These are phyloP conservation scores for Metaphire vulgaris DNA, from an alignment of 1,140 invertebrate genomes.

Conservation along the genomic window DNA sequence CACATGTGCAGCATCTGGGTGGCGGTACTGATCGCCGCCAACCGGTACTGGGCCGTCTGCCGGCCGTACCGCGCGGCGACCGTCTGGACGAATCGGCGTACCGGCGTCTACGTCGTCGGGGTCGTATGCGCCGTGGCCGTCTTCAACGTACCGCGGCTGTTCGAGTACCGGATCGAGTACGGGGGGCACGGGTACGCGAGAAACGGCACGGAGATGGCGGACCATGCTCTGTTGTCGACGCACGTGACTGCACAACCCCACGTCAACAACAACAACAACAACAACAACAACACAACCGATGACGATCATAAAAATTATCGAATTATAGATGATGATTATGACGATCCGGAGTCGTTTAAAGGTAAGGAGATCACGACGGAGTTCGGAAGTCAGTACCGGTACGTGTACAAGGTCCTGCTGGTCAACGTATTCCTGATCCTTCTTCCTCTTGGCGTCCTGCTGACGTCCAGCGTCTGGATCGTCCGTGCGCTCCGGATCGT, in stretches of 20 bases:
- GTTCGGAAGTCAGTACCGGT: slow-evolving; percentile 1
- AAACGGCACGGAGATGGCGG: no score
- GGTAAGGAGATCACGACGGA: neutral
- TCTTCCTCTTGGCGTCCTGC: slow-evolving; percentile 12
- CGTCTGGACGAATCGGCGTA: slow-evolving; percentile 22
- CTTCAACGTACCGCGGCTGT: slow-evolving; percentile 29
- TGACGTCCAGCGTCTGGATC: slow-evolving; percentile 17
- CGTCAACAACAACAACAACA: neutral
- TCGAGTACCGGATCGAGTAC: slow-evolving; percentile 23
- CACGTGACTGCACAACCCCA: no score
- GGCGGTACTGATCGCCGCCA: slow-evolving; percentile 25
- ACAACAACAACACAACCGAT: neutral
- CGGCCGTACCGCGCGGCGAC: slow-evolving; percentile 5
- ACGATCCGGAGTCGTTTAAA: no score
- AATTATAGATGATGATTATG: no score
- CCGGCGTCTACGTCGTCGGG: slow-evolving; percentile 17
- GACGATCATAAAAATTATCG: no score
- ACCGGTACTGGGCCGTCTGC: slow-evolving; percentile 31
- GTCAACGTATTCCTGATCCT: slow-evolving; percentile 27
- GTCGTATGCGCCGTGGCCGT: slow-evolving; percentile 17
- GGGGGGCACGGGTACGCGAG: no score
- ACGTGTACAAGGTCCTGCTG: slow-evolving; percentile 26
- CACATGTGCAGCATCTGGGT: slow-evolving; percentile 31
- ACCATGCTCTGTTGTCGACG: no score
- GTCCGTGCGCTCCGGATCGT: slow-evolving; percentile 3